phyloP scores from a whole-genome alignment of 1,140 invertebrate genomes.

The Panagrolaimus sp. region DNA sequence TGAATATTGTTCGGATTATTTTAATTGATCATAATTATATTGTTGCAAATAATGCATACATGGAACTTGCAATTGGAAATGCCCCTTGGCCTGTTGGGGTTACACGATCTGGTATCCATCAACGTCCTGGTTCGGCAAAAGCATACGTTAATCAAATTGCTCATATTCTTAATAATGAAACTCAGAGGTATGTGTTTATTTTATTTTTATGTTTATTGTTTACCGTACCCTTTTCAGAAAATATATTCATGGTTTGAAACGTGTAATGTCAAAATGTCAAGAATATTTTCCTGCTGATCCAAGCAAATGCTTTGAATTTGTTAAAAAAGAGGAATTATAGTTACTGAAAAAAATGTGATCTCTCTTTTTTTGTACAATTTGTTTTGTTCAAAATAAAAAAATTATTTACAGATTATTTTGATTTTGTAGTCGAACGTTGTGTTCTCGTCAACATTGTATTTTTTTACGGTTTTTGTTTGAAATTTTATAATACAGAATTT shows the following conservation, averaged over 20 bases:
- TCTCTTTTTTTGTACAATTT: too few species aligned
- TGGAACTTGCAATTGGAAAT: constrained; percentile 94
- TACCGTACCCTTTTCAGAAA: constrained; percentile 27
- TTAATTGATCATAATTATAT: constrained; percentile 60
- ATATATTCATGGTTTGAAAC: constrained; percentile 64
- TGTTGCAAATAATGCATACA: constrained; percentile 64
- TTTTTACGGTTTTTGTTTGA: constrained; percentile 6
- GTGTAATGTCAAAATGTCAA: constrained; percentile 78
- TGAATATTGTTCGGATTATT: constrained; percentile 45
- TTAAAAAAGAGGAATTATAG: too few species aligned
- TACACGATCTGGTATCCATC: constrained; percentile 99
- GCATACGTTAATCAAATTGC: constrained; percentile 98
- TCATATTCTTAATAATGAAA: constrained; percentile 98
- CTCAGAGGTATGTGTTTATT: constrained; percentile 77
- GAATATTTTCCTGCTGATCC: constrained; percentile 94
- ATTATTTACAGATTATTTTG: too few species aligned
- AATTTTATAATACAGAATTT: not conserved
- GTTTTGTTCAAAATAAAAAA: not conserved
- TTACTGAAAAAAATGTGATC: not conserved
- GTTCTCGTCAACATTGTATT: too few species aligned
- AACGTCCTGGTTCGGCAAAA: constrained; percentile 95
- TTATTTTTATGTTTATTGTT: constrained; percentile 16
- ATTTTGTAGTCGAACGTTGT: too few species aligned
- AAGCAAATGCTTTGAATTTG: constrained; percentile 89
- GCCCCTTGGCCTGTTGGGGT: constrained; percentile 99